Evolutionary conservation across 1,140 invertebrate genomes (phyloP).

Genomic region (Magallana ariakensis): DNA sequence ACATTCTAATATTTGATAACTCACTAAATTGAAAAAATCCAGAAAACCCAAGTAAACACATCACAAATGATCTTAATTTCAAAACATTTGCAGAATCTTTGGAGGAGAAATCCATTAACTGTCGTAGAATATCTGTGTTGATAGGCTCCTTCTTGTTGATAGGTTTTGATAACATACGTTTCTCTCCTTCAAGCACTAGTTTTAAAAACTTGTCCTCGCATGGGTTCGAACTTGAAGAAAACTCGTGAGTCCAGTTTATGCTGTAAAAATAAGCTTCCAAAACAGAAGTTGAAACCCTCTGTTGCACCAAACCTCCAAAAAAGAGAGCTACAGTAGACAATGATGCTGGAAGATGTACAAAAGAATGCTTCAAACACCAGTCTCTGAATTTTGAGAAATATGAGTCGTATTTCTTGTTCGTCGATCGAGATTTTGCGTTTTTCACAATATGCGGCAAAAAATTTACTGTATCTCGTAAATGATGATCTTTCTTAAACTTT

Average conservation of each 20-base stretch:
- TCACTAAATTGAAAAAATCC: constrained; percentile 51
- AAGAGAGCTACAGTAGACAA: constrained; percentile 31
- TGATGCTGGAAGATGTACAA: constrained; percentile 36
- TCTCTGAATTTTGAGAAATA: constrained; percentile 48
- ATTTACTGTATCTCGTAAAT: background rate
- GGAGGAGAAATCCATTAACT: constrained; percentile 9
- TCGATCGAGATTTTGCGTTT: constrained; percentile 18
- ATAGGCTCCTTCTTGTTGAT: constrained; percentile 48
- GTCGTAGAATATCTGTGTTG: constrained; percentile 35
- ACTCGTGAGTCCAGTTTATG: constrained; percentile 44
- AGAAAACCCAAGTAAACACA: constrained; percentile 50
- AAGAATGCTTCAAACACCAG: constrained; percentile 4
- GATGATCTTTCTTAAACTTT: background rate
- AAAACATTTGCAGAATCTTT: background rate
- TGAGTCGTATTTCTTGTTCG: constrained; percentile 44
- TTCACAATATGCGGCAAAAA: constrained; percentile 19
- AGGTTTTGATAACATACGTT: constrained; percentile 34
- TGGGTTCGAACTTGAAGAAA: background rate
- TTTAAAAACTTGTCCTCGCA: constrained; percentile 36
- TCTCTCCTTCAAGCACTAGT: constrained; percentile 44
- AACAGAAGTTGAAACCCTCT: constrained; percentile 42
- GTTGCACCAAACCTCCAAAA: background rate
- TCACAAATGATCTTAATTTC: constrained; percentile 36
- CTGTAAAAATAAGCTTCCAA: constrained; percentile 46
- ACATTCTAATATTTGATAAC: constrained; percentile 39